Evolutionary conservation across 64 coral and sea anemone species (phyloP).

Genomic region (Actinia equina): DNA sequence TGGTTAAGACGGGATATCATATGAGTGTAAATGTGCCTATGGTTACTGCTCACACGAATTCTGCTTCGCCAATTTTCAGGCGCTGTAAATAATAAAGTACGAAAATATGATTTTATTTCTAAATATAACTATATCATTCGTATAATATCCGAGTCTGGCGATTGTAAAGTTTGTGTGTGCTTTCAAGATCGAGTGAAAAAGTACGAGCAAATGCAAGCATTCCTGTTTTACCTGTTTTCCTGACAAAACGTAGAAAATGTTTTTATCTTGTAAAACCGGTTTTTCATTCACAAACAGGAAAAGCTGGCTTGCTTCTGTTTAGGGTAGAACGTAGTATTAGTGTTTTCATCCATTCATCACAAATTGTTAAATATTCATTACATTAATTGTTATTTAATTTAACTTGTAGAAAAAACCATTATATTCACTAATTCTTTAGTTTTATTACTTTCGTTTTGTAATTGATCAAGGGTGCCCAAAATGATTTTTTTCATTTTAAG

Average conservation of each 20-base stretch:
- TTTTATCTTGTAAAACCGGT: constrained; percentile 6
- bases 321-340: constrained; percentile 1
- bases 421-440: neutral
- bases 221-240: constrained; percentile 13
- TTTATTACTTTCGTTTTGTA: neutral
- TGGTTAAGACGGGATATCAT: neutral
- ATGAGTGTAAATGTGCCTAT: neutral
- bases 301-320: constrained; percentile 17
- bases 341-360: neutral
- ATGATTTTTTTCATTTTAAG: neutral
- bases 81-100: neutral
- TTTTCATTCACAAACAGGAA: neutral
- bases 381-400: neutral
- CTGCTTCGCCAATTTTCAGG: neutral
- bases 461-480: neutral
- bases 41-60: neutral
- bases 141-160: neutral
- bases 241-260: neutral
- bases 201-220: neutral
- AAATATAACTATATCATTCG: neutral
- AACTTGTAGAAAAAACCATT: neutral
- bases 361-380: neutral
- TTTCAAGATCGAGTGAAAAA: neutral
- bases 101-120: neutral
- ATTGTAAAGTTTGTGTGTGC: neutral